A percentile compares a stretch with the other conserved stretches of the same genome.
Evolutionary conservation across 1,140 invertebrate species (phyloP).

Genomic region (Luehdorfia chinensis): DNA sequence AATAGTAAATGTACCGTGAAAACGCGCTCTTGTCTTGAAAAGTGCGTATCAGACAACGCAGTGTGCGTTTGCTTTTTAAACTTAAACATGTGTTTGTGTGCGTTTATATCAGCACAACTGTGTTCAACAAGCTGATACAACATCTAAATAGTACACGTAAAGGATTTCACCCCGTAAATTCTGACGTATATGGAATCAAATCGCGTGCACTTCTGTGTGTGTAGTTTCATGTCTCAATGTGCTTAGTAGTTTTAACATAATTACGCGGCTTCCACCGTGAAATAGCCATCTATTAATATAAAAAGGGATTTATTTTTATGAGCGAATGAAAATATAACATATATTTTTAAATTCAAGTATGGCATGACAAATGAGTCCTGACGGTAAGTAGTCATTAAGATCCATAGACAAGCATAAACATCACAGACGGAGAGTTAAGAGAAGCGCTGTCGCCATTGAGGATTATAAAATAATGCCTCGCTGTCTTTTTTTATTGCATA

Average conservation of each 20-base stretch:
- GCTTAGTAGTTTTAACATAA: conserved; percentile 18
- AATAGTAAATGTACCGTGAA: conserved; percentile 3
- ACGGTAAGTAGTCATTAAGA: too few relatives aligned
- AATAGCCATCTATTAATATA: conserved; percentile 16
- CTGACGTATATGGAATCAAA: neutral
- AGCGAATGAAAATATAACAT: neutral
- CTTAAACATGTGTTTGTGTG: conserved; percentile 14
- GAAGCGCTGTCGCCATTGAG: too few relatives aligned
- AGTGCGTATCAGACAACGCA: conserved; percentile 16
- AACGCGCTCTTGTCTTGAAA: conserved; percentile 11
- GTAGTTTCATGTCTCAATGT: conserved; percentile 16
- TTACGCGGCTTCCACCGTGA: conserved; percentile 10
- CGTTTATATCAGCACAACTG: conserved; percentile 11
- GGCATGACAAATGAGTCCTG: too few relatives aligned
- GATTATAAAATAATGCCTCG: too few relatives aligned
- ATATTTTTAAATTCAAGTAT: too few relatives aligned
- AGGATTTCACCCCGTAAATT: neutral
- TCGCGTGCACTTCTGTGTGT: neutral
- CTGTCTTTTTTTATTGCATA: too few relatives aligned
- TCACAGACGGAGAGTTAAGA: too few relatives aligned
- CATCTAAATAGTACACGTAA: conserved; percentile 2
- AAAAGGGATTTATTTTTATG: conserved; percentile 10
- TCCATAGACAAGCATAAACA: too few relatives aligned
- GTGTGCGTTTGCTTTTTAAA: conserved; percentile 18
- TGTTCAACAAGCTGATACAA: conserved; percentile 17